Evolutionary conservation across 64 coral and sea anemone species (phyloP).

Genomic region (Catalaphyllia jardinei): DNA sequence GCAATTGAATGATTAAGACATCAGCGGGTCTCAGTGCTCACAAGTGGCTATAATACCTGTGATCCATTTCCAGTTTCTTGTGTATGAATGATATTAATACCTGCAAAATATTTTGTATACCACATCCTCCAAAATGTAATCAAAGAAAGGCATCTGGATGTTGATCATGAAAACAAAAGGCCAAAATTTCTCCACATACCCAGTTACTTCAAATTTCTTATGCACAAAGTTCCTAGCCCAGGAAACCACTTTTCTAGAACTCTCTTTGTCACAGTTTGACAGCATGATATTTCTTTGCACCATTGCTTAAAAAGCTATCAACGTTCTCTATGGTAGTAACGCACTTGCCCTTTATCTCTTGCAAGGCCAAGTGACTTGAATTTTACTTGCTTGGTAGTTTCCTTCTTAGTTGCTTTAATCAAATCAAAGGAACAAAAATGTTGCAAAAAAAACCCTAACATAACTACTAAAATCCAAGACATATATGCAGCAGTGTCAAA

Average conservation of each 20-base stretch:
- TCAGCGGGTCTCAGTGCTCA: too few species aligned
- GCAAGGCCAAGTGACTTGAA: background rate
- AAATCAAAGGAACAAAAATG: constrained; percentile 38
- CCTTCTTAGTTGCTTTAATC: background rate
- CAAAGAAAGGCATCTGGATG: background rate
- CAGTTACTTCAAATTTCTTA: too few species aligned
- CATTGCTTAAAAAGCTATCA: background rate
- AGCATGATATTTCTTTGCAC: too few species aligned
- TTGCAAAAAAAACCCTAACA: constrained; percentile 30
- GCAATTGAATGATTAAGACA: too few species aligned
- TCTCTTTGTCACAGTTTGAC: too few species aligned
- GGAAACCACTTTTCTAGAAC: too few species aligned
- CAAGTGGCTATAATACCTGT: background rate
- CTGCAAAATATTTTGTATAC: background rate
- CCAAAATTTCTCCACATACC: too few species aligned
- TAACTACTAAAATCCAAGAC: background rate
- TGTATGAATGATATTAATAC: background rate
- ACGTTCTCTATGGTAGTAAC: background rate
- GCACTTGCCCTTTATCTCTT: background rate
- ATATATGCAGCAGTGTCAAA: constrained; percentile 43
- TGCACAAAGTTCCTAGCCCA: too few species aligned
- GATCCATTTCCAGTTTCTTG: background rate
- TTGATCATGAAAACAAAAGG: too few species aligned
- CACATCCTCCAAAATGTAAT: background rate
- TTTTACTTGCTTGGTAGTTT: background rate